Base-by-base conservation (phyloP, 2,888 invertebrate species). In the Brenthis ino region DNA sequence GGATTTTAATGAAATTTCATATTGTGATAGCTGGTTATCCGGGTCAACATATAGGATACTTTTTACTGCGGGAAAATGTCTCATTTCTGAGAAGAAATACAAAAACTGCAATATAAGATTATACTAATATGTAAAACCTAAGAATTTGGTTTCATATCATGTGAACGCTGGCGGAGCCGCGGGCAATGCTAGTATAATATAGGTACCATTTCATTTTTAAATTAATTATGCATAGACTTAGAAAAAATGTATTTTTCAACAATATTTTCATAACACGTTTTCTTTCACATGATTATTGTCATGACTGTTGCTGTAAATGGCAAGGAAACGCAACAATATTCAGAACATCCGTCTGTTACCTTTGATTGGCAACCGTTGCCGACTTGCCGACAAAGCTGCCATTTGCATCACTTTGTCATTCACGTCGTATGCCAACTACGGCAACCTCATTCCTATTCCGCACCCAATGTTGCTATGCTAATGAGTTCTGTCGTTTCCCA, bases 391-490 rank as follows among this genome's bases (percentile, higher is more conserved):
- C 89, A 89, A 87, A 88, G 86, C 79, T 70, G 65, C 78, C 80
- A 92, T 93, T 93, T 90, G 89, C 92, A 93, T 93, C 87, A 88
- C 89, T 92, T 91, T 89, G 90, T 87, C 85, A 93, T 92, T 92
- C 92, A 86, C 82, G 86, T 89, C 91, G 84, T 80, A 82, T 80
- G 76, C 80, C 80, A 76, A 79, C 79, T 80, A 82, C 81, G 76
- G 79, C 80, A 76, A 79, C 79, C 87, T 90, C 88, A 89, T 91
- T 89, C 80, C 84, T 83, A 87, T 92, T 89, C 91, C 83, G 77
- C 68, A 74, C 82, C 81, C 81, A 85, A 88, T 85, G 84, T 85
- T 78, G 81, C 78, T 84, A 88, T 85, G 85, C 83, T 90, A 90
- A 89, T 91, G 83, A 84, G 80, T 82, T 83, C 84, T 81, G 80